Evolutionary conservation across 2,888 invertebrate species (phyloP).

Genomic region (Melinaea menophilus): DNA sequence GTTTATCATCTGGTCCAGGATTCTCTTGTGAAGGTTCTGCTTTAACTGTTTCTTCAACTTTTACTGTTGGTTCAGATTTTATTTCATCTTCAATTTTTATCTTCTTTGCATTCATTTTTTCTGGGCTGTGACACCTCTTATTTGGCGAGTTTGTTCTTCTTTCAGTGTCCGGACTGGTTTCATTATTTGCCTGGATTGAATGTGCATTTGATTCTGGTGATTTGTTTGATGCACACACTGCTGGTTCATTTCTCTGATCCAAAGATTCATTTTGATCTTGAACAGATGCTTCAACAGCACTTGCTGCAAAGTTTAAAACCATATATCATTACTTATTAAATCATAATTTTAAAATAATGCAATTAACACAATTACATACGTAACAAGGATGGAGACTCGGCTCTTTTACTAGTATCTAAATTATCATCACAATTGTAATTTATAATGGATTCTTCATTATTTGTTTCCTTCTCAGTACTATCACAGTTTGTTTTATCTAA

Average conservation of each 20-base stretch:
- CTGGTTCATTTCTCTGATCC: slow-evolving; percentile 17
- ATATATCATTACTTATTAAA: slow-evolving; percentile 1
- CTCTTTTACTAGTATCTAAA: slow-evolving; percentile 14
- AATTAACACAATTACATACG: slow-evolving; percentile 37
- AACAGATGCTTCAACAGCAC: slow-evolving; percentile 8
- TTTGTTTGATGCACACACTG: background rate
- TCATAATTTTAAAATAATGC: background rate
- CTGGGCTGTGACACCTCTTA: slow-evolving; percentile 44
- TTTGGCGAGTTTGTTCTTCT: slow-evolving; percentile 2
- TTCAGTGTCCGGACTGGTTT: slow-evolving; percentile 8
- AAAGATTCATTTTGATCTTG: background rate
- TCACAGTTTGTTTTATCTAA: slow-evolving; percentile 13
- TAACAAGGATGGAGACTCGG: slow-evolving; percentile 44
- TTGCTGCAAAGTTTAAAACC: slow-evolving; percentile 12
- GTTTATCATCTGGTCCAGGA: slow-evolving; percentile 14
- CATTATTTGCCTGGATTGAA: background rate
- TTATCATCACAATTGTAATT: slow-evolving; percentile 6
- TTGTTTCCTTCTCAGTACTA: slow-evolving; percentile 9
- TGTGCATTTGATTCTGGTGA: background rate
- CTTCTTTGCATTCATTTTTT: slow-evolving; percentile 41
- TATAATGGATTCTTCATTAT: background rate
- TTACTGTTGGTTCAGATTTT: slow-evolving; percentile 18
- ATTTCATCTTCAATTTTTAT: slow-evolving; percentile 36
- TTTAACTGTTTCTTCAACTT: slow-evolving; percentile 18
- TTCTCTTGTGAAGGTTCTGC: slow-evolving; percentile 5